Evolutionary conservation across 2,888 invertebrate genomes (phyloP), one percentile per base, ranked within the genome.

Genomic region (Hermaeophaga mercurialis): DNA sequence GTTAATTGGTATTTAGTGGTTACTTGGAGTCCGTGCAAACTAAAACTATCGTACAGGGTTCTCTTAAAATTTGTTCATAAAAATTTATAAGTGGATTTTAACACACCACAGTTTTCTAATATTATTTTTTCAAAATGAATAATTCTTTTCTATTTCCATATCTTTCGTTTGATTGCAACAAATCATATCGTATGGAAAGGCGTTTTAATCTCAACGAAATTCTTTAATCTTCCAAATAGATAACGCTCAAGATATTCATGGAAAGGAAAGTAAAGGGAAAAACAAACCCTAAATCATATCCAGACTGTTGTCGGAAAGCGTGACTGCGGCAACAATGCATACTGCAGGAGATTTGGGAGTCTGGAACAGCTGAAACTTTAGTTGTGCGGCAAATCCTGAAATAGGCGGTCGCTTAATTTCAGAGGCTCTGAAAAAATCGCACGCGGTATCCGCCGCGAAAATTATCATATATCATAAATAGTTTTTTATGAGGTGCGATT

Each of bases 321-420:
- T 28, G 36, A 28, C 36, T 46, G 38, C 36, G 64, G 61, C 59
- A 62, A 60, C 60, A 52, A 43, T 28, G 58, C 52, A 34, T 19
- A 65, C 59, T 62, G 65, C 63, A 49, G 64, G 59, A 65, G 63
- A 61, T 53, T 55, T 59, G 54, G 57, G 43, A 44, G 18, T 18
- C 55, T 46, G 56, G 26, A 57, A 55, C 56, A 31, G 53, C 58
- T 61, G 60, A 58, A 56, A 58, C 26, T 53, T 61, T 59, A 66
- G 66, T 66, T 61, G 64, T 66, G 64, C 66, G 63, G 62, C 56
- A 54, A 43, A 54, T 54, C 44, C 43, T 47, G 54, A 38, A 44
- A 18, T 50, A 41, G 43, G 24, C 53, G 47, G 56, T 41, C 46
- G 45, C 26, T 8, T 31, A 19, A 24, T 31, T 38, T 38, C 26